Evolutionary conservation across 2,888 invertebrate species (phyloP).

Genomic region (Lasioglossum zephyrum): DNA sequence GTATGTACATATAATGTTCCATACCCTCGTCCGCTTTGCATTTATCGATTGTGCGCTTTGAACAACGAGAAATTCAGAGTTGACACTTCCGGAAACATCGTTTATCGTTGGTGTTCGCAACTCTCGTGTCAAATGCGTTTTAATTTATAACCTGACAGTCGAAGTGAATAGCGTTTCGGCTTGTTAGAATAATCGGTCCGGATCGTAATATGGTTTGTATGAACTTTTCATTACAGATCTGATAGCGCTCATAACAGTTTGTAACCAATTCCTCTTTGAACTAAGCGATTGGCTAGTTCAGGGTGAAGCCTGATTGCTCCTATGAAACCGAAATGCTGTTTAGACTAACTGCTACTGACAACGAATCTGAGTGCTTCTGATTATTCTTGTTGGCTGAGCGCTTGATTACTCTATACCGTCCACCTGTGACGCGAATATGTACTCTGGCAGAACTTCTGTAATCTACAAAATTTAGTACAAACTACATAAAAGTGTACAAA

Average conservation of each 20-base stretch:
- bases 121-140: neutral
- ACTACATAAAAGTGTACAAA: neutral
- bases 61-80: neutral
- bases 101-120: neutral
- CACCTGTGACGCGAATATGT: neutral
- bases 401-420: neutral
- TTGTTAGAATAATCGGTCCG: neutral
- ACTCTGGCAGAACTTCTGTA: neutral
- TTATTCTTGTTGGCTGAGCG: slow-evolving; percentile 12
- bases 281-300: neutral
- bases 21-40: neutral
- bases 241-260: slow-evolving; percentile 6
- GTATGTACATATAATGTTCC: neutral
- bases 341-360: slow-evolving; percentile 13
- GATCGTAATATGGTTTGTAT: neutral
- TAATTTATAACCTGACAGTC: neutral
- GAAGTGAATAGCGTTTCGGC: neutral
- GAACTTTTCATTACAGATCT: neutral
- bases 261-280: slow-evolving; percentile 10
- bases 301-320: slow-evolving; percentile 11
- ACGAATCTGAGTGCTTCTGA: slow-evolving; percentile 11
- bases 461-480: neutral
- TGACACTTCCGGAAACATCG: neutral
- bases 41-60: neutral
- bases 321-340: neutral